Evolutionary conservation across 2,888 invertebrate species (phyloP).

Genomic region (Rhagophthalmus giganteus): DNA sequence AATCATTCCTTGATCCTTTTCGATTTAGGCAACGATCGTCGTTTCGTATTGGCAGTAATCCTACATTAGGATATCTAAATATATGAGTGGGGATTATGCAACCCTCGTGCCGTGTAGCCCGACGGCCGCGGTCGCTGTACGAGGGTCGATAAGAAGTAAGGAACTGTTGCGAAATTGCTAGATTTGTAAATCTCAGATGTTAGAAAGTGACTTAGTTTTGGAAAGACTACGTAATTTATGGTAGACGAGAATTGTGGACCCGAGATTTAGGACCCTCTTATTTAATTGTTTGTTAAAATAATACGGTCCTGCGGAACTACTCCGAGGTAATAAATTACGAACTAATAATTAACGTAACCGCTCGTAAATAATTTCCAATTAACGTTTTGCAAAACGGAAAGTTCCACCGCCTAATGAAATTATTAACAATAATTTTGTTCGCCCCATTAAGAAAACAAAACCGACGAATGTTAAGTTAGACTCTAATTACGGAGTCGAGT

Average conservation of each 20-base stretch:
- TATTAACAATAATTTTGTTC: no score
- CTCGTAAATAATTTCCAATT: background rate
- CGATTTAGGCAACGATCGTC: constrained; percentile 24
- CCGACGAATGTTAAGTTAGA: background rate
- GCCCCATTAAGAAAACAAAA: no score
- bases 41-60: constrained; percentile 30
- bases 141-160: constrained; percentile 27
- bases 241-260: constrained; percentile 2
- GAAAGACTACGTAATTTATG: constrained; percentile 4
- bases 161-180: constrained; percentile 22
- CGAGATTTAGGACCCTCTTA: background rate
- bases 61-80: constrained; percentile 35
- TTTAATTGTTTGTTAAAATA: background rate
- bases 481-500: background rate
- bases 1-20: constrained; percentile 26
- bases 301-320: background rate
- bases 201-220: constrained; percentile 3
- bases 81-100: constrained; percentile 37
- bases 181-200: constrained; percentile 19
- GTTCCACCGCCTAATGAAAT: no score
- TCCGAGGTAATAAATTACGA: background rate
- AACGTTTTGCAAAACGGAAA: no score
- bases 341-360: background rate
- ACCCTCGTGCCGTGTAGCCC: constrained; percentile 21
- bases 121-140: constrained; percentile 18